Conservation (phyloP, 2,888 invertebrate species). For the Rotaria socialis region DNA sequence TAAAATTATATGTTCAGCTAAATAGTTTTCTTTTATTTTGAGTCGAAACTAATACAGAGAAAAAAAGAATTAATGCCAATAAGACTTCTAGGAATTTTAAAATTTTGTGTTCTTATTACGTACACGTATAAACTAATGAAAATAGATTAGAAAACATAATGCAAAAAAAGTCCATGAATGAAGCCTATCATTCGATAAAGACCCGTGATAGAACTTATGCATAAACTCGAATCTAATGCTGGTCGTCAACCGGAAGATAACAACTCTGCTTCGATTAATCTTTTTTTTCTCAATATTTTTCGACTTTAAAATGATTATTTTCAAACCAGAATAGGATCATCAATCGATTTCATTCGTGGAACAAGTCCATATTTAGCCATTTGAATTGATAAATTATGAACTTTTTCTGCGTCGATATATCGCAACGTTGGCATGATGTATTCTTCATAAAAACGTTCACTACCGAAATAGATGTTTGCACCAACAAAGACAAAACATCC, state of each 20-base stretch:
- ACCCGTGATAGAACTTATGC: too few relatives aligned
- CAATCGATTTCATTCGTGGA: constrained; percentile 65
- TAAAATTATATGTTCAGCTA: constrained; percentile 57
- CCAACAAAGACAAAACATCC: constrained; percentile 69
- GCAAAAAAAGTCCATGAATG: too few relatives aligned
- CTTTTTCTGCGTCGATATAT: constrained; percentile 72
- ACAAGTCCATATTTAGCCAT: constrained; percentile 74
- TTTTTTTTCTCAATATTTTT: too few relatives aligned
- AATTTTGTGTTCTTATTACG: too few relatives aligned
- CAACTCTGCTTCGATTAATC: too few relatives aligned
- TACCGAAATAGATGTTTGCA: constrained; percentile 70
- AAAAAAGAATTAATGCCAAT: too few relatives aligned
- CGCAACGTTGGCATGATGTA: constrained; percentile 69
- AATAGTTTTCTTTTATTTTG: background rate
- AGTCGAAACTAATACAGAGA: background rate
- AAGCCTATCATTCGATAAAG: too few relatives aligned
- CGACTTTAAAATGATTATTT: background rate
- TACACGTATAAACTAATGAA: too few relatives aligned
- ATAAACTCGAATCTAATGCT: too few relatives aligned
- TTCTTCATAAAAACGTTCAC: constrained; percentile 73
- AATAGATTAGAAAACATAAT: too few relatives aligned
- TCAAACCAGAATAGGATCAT: constrained; percentile 67
- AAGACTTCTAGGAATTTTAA: too few relatives aligned
- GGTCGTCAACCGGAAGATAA: too few relatives aligned
- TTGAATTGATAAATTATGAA: constrained; percentile 74